phyloP scores from a whole-genome alignment of 2,888 invertebrate species.

The Eristalis pertinax region DNA sequence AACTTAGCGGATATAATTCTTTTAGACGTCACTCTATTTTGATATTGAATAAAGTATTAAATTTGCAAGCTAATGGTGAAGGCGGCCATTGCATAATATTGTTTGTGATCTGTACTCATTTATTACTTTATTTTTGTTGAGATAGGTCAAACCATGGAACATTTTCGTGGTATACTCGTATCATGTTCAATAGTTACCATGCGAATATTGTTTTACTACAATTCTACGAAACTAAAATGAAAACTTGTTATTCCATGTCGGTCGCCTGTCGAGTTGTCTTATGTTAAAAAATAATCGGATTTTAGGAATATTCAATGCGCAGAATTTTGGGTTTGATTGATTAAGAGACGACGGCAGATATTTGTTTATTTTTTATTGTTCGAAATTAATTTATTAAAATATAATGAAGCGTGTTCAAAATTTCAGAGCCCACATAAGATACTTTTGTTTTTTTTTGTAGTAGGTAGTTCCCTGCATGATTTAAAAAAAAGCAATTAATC shows the following conservation, averaged over 20 bases:
- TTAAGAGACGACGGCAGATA: background rate
- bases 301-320: background rate
- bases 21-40: background rate
- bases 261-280: background rate
- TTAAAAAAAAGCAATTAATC: too few species aligned
- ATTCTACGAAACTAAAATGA: background rate
- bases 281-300: background rate
- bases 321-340: background rate
- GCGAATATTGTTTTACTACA: too few species aligned
- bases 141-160: background rate
- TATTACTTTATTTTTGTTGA: background rate
- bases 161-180: too few species aligned
- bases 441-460: too few species aligned
- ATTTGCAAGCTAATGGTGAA: background rate
- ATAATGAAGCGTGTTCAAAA: too few species aligned
- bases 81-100: too few species aligned
- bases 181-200: too few species aligned
- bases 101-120: too few species aligned
- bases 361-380: background rate
- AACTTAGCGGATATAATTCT: background rate
- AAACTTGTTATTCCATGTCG: background rate
- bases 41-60: background rate
- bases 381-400: background rate
- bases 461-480: too few species aligned
- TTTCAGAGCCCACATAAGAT: too few species aligned